Conservation (phyloP, 2,113 vertebrate genomes). For the Myanophis thanlyinensis region DNA sequence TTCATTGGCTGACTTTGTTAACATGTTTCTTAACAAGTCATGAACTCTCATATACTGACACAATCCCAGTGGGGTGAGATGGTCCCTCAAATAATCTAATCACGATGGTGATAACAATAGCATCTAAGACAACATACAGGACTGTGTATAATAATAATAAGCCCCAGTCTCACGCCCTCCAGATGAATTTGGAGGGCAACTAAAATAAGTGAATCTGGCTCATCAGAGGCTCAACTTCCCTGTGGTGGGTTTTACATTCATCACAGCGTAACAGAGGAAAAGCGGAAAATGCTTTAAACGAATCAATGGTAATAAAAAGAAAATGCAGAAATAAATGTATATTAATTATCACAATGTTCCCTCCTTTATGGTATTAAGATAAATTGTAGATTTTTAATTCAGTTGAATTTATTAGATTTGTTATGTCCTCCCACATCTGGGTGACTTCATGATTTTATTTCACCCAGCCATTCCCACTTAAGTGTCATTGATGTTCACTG, state of each 20-base stretch:
- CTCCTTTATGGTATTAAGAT: background rate
- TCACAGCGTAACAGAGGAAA: background rate
- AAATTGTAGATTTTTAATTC: background rate
- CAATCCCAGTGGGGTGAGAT: background rate
- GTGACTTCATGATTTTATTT: background rate
- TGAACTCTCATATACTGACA: too few relatives aligned
- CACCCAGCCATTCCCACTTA: background rate
- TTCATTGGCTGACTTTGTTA: too few relatives aligned
- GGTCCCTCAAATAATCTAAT: background rate
- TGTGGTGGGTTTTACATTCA: background rate
- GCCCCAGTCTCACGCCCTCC: background rate
- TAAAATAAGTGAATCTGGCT: background rate
- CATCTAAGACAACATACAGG: background rate
- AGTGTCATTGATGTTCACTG: background rate
- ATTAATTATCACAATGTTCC: background rate
- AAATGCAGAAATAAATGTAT: background rate
- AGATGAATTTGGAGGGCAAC: background rate
- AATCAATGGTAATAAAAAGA: background rate
- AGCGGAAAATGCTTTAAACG: background rate
- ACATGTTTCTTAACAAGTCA: too few relatives aligned
- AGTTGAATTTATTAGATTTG: background rate
- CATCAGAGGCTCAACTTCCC: background rate
- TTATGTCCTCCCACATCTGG: background rate
- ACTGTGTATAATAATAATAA: background rate
- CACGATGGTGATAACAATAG: background rate